Conservation (phyloP, 2,888 invertebrate genomes). For the Lasioglossum lativentre region DNA sequence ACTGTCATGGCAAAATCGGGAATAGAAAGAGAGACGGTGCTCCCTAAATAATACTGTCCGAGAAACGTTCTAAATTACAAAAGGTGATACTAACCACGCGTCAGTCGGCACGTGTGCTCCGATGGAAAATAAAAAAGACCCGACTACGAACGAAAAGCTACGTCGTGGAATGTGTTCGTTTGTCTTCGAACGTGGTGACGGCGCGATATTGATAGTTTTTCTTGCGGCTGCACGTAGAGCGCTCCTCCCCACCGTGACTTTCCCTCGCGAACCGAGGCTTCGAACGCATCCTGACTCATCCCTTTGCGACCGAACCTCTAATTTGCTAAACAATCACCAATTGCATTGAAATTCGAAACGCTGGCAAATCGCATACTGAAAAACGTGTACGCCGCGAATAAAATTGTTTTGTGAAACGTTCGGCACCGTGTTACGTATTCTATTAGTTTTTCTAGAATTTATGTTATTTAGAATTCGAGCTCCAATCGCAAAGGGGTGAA, state of each 20-base stretch:
- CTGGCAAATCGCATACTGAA: not conserved
- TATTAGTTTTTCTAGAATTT: not conserved
- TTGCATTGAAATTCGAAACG: not conserved
- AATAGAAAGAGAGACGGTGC: not conserved
- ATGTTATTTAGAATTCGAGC: not conserved
- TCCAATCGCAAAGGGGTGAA: not conserved
- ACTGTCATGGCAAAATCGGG: not conserved
- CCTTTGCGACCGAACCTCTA: not conserved
- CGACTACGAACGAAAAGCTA: conserved; percentile 38
- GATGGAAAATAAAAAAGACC: not conserved
- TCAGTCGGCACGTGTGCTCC: conserved; percentile 13
- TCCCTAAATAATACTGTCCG: conserved; percentile 50
- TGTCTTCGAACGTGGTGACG: conserved; percentile 53
- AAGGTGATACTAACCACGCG: conserved; percentile 36
- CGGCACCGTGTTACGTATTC: not conserved
- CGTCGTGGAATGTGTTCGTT: conserved; percentile 54
- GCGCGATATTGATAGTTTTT: conserved; percentile 27
- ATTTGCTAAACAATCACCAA: not conserved
- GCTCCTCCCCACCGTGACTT: not conserved
- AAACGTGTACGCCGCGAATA: not conserved
- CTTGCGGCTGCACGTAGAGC: conserved; percentile 31
- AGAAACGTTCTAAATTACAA: conserved; percentile 24
- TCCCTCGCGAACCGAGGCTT: no score
- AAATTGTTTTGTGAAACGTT: not conserved
- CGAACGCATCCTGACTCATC: no score